Evolutionary conservation across 2,113 vertebrate genomes (phyloP), one percentile per base, ranked within the genome.

Genomic region (Ranitomeya variabilis): DNA sequence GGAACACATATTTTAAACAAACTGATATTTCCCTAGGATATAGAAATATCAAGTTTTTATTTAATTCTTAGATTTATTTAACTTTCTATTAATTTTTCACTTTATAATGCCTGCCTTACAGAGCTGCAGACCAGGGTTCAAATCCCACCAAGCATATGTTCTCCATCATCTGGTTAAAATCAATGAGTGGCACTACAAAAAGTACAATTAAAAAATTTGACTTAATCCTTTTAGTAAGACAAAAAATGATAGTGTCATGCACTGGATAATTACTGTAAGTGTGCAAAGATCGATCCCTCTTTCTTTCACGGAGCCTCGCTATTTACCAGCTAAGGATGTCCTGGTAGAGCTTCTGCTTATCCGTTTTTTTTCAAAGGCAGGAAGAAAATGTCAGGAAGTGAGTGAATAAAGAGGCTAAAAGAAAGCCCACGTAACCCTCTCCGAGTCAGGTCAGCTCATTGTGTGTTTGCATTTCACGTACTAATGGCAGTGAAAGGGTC

Each of bases 401-500:
- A 92, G 91, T 90, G 91, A 90, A 92, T 89, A 90, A 90, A 92
- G 31, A 85, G 92, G 90, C 90, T 90, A 92, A 91, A 90, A 93
- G 93, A 92, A 64, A 45, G 45, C 59, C 21, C n/a, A n/a, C n/a
- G 79, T 87, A 87, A 87, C 86, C 16, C 78, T 14, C 55, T 45
- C 23, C 1, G 4, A 16, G 26, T 45, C 16, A 64, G 57, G 19
- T 23, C 18, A 77, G 2, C 57, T 15, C 23, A 37, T 6, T n/a
- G 26, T 23, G 45, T n/a, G 45, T 55, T 26, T 45, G 55, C 15
- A 31, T 37, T 76, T 19, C 14, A 13, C 31, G 18, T 67, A 15
- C 26, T 57, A 10, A n/a, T 87, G 66, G 80, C 67, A 62, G 57
- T 19, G 45, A 77, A 87, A 69, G 51, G 31, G 64, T 71, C 14